phyloP scores from a whole-genome alignment of 2,113 vertebrate genomes.

The Chinchilla lanigera region DNA sequence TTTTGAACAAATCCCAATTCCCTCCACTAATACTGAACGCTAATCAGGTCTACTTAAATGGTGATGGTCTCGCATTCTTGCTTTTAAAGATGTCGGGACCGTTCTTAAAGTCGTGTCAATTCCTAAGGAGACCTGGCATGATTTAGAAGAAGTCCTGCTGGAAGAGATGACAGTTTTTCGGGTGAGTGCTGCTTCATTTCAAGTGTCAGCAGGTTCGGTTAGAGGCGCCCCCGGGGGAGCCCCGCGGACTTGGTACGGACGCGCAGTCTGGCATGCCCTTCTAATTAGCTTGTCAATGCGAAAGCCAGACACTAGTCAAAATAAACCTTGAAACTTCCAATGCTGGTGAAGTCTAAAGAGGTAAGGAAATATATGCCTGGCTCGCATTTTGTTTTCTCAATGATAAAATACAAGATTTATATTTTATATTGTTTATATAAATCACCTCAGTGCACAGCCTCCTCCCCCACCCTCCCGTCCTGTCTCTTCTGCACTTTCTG shows the following conservation, averaged over 20 bases:
- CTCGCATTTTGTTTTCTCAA: slow-evolving; percentile 69
- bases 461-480: neutral
- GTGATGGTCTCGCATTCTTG: neutral
- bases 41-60: slow-evolving; percentile 1
- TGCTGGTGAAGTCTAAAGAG: slow-evolving; percentile 77
- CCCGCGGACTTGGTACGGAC: slow-evolving; percentile 75
- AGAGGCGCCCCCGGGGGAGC: slow-evolving; percentile 80
- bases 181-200: slow-evolving; percentile 88
- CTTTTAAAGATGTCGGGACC: slow-evolving; percentile 93
- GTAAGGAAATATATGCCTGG: slow-evolving; percentile 76
- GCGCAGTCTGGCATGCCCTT: slow-evolving; percentile 76
- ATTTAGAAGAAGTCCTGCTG: slow-evolving; percentile 97
- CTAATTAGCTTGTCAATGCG: slow-evolving; percentile 86
- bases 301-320: slow-evolving; percentile 86
- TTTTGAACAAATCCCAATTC: neutral
- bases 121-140: slow-evolving; percentile 98
- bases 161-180: slow-evolving; percentile 98
- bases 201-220: slow-evolving; percentile 79
- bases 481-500: neutral
- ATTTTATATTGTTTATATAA: slow-evolving; percentile 60
- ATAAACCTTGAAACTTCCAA: slow-evolving; percentile 83
- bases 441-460: slow-evolving; percentile 33
- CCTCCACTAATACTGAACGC: neutral
- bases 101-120: slow-evolving; percentile 98
- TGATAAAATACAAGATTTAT: slow-evolving; percentile 75